These are phyloP conservation scores for Trichosurus vulpecula DNA, from an alignment of 2,797 vertebrate species.

Conservation along the genomic window DNA sequence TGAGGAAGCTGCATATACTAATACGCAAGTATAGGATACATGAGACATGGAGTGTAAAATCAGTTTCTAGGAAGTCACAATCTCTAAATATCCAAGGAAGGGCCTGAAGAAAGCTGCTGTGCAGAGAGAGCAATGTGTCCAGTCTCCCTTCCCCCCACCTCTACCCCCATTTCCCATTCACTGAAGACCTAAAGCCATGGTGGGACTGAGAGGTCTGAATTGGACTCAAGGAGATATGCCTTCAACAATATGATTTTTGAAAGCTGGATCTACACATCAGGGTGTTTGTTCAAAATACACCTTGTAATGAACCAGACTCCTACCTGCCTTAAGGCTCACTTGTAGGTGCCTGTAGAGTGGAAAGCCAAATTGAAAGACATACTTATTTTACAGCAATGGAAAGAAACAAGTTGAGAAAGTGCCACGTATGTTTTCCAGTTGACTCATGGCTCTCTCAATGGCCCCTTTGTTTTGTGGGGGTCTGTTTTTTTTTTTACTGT, in stretches of 20 bases:
- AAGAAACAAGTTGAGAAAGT: constrained; percentile 76
- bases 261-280: constrained; percentile 20
- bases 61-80: constrained; percentile 73
- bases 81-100: constrained; percentile 66
- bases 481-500: constrained; percentile 34
- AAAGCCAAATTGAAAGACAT: constrained; percentile 65
- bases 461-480: constrained; percentile 70
- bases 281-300: constrained; percentile 63
- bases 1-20: constrained; percentile 52
- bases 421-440: constrained; percentile 72
- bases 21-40: background rate
- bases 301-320: constrained; percentile 64
- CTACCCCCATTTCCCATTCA: background rate
- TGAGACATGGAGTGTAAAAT: constrained; percentile 25
- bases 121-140: background rate
- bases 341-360: constrained; percentile 65
- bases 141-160: rapidly evolving
- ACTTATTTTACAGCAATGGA: constrained; percentile 67
- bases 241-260: constrained; percentile 35
- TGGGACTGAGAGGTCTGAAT: constrained; percentile 23
- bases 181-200: background rate
- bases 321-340: constrained; percentile 61
- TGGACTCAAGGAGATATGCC: background rate
- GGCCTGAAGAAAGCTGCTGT: background rate
- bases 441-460: constrained; percentile 69